Percentiles rank a stretch among this genome's conserved stretches.
Evolutionary conservation across 2,113 vertebrate species (phyloP).

Genomic region (Spermophilus dauricus): DNA sequence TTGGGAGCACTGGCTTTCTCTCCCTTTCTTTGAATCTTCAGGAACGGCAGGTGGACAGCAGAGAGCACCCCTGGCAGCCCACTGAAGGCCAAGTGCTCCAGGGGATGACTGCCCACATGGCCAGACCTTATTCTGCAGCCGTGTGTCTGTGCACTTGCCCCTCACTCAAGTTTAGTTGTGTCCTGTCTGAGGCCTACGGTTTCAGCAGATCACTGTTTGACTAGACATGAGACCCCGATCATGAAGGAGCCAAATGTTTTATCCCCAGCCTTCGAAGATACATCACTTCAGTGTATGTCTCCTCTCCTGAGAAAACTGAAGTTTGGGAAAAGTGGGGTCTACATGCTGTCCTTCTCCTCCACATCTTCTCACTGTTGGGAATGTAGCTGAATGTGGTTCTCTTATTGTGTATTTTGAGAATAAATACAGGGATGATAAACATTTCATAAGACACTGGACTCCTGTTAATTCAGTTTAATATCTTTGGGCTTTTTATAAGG

Average conservation of each 20-base stretch:
- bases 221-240: not conserved
- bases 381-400: not conserved
- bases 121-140: not conserved
- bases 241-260: not conserved
- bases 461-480: not conserved
- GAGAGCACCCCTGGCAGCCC: not conserved
- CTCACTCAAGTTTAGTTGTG: not conserved
- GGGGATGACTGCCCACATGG: accelerated
- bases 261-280: not conserved
- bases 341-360: not conserved
- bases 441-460: not conserved
- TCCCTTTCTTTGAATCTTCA: not conserved
- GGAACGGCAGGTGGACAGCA: no score
- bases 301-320: not conserved
- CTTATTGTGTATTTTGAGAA: not conserved
- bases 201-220: not conserved
- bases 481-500: not conserved
- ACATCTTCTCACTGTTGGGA: not conserved
- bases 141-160: not conserved
- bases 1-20: not conserved
- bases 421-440: not conserved
- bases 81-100: no score
- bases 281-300: not conserved
- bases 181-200: not conserved
- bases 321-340: not conserved